Conservation (phyloP, 2,797 vertebrate genomes). For the Mormyrops attenuatus region DNA sequence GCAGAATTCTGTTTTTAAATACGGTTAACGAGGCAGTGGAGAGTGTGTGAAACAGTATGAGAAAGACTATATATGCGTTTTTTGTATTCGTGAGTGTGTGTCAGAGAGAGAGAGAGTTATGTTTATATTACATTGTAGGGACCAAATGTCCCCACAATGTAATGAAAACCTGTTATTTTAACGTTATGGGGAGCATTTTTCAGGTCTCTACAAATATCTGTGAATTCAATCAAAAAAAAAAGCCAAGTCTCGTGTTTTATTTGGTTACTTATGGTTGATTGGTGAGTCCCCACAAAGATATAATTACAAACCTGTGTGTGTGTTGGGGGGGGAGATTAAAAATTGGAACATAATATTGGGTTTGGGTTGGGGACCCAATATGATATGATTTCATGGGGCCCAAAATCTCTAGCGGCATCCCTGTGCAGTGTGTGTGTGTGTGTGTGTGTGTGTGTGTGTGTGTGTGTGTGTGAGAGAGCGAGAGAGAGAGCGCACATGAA, state of each 20-base stretch:
- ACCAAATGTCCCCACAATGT: neutral
- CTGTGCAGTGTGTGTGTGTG: too few relatives aligned
- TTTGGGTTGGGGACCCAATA: neutral
- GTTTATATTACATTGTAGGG: neutral
- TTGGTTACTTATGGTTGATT: neutral
- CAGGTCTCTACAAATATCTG: neutral
- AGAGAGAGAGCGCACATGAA: neutral
- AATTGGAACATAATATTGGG: neutral
- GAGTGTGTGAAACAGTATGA: neutral
- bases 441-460: neutral
- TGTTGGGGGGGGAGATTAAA: neutral
- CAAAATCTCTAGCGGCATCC: neutral
- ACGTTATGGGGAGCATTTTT: neutral
- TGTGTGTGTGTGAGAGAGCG: neutral
- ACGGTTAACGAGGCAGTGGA: neutral
- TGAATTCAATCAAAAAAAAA: neutral
- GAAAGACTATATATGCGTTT: neutral
- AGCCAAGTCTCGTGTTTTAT: too few relatives aligned
- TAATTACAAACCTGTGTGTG: neutral
- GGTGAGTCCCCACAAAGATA: neutral
- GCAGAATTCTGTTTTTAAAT: neutral
- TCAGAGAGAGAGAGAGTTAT: neutral
- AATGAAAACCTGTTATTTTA: neutral
- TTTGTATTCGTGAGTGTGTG: neutral
- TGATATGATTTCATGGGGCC: neutral